Conservation (phyloP, 2,113 vertebrate species). For the Rhynchomys soricoides region DNA sequence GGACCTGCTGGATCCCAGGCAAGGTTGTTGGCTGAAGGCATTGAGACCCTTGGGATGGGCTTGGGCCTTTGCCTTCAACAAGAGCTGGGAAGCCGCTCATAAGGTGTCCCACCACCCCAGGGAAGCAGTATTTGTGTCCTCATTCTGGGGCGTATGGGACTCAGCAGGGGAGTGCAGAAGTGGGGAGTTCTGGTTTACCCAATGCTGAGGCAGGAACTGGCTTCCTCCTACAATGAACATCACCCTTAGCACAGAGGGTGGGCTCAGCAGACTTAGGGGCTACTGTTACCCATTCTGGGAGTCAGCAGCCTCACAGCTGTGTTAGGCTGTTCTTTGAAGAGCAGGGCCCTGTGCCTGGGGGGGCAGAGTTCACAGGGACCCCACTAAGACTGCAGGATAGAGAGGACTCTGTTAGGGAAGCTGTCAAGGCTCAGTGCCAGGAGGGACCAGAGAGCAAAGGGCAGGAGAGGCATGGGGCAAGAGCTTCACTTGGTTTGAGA, state of each 20-base stretch:
- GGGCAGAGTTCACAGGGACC: background rate
- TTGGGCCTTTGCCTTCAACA: background rate
- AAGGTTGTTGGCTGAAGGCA: rapidly evolving
- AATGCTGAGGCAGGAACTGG: rapidly evolving
- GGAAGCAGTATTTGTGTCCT: too few species aligned
- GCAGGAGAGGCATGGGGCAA: background rate
- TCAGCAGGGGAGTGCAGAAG: background rate
- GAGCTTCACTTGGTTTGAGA: background rate
- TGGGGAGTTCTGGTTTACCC: background rate
- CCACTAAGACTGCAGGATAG: background rate
- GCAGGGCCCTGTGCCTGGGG: too few species aligned
- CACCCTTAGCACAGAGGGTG: rapidly evolving
- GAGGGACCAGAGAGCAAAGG: background rate
- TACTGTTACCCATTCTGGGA: background rate
- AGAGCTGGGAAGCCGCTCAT: background rate
- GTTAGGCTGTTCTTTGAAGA: background rate
- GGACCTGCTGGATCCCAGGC: too few species aligned
- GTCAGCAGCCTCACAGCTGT: background rate
- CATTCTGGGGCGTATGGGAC: background rate
- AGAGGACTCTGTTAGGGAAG: background rate
- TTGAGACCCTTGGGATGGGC: background rate
- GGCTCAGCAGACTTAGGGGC: background rate
- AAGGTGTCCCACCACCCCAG: background rate
- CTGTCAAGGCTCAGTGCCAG: too few species aligned
- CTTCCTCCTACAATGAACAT: background rate